phyloP scores from a whole-genome alignment of 2,888 invertebrate genomes.

The Monochamus alternatus region DNA sequence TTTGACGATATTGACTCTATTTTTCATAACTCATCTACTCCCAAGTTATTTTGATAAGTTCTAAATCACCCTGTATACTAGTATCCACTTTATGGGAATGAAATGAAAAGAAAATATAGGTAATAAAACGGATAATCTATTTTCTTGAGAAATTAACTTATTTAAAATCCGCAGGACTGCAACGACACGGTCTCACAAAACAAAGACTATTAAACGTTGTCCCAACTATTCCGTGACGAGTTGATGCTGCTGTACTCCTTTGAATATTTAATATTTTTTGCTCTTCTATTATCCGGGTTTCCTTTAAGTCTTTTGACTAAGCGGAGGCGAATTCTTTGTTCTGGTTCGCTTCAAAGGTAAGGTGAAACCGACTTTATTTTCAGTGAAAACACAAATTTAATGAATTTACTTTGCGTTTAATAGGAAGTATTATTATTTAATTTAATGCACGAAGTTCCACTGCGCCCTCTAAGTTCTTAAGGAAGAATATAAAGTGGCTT shows the following conservation, averaged over 20 bases:
- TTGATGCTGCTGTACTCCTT: neutral
- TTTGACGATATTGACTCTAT: no score
- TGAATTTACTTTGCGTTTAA: slow-evolving; percentile 24
- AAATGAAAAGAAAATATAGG: neutral
- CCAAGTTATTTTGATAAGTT: no score
- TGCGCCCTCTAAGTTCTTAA: neutral
- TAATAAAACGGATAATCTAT: neutral
- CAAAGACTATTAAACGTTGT: neutral
- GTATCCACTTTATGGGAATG: no score
- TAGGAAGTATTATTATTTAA: slow-evolving; percentile 29
- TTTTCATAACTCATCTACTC: no score
- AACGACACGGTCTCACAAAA: no score
- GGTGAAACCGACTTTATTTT: slow-evolving; percentile 20
- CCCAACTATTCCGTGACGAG: neutral
- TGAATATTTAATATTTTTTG: slow-evolving; percentile 13
- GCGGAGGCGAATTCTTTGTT: slow-evolving; percentile 3
- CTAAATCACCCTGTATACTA: no score
- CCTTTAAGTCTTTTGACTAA: slow-evolving; percentile 12
- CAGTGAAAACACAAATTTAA: slow-evolving; percentile 29
- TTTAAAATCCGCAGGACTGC: neutral
- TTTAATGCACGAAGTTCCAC: slow-evolving; percentile 11
- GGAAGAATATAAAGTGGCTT: neutral
- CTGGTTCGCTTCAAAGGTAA: slow-evolving; percentile 23
- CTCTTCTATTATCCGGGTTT: neutral
- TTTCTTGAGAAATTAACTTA: neutral